Evolutionary conservation across 2,888 invertebrate species (phyloP).

Genomic region (Plutella xylostella): DNA sequence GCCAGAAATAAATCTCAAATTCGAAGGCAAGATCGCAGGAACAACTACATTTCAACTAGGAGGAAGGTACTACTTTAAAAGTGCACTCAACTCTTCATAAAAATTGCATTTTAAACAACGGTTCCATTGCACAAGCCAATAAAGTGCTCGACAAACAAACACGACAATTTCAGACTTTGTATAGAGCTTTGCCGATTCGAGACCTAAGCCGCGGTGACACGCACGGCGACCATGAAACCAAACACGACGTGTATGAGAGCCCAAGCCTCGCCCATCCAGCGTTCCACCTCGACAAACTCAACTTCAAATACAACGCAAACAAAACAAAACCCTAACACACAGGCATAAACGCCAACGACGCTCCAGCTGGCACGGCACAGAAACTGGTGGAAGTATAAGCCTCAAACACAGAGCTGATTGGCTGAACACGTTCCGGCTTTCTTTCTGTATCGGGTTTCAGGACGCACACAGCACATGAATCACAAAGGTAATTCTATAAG

Average conservation of each 20-base stretch:
- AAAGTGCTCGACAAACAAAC: too few relatives aligned
- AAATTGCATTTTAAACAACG: too few relatives aligned
- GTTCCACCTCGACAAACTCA: background rate
- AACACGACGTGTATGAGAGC: constrained; percentile 21
- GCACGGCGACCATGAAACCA: constrained; percentile 19
- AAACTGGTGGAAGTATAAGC: constrained; percentile 21
- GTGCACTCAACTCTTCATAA: too few relatives aligned
- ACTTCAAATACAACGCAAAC: too few relatives aligned
- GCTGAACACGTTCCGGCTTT: constrained; percentile 29
- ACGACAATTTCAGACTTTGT: constrained; percentile 2
- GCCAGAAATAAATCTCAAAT: too few relatives aligned
- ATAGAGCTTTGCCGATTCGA: too few relatives aligned
- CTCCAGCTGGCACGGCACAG: background rate
- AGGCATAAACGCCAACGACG: background rate
- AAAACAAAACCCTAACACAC: background rate
- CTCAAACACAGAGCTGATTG: constrained; percentile 33
- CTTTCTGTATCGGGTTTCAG: constrained; percentile 36
- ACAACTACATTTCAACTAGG: too few relatives aligned
- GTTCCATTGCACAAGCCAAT: too few relatives aligned
- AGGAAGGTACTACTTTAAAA: too few relatives aligned
- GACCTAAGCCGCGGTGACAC: too few relatives aligned
- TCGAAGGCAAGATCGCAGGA: too few relatives aligned
- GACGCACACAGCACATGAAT: constrained; percentile 25
- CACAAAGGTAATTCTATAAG: constrained; percentile 26
- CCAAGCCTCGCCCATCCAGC: constrained; percentile 35